Conservation (phyloP, 2,113 vertebrate genomes). For the Cephalopterus ornatus region DNA sequence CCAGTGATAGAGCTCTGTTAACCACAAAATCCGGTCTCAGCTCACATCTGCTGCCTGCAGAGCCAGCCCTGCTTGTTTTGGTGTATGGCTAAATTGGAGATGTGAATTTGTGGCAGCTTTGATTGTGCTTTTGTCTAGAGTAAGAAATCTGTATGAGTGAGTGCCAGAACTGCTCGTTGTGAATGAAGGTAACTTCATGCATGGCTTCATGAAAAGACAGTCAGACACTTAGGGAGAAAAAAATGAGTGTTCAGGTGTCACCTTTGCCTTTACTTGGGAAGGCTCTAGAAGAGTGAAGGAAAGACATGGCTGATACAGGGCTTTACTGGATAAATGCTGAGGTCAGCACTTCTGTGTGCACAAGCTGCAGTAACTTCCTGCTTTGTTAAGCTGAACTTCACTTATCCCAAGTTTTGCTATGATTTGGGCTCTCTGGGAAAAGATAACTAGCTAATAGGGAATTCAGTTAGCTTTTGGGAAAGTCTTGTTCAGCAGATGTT, state of each 20-base stretch:
- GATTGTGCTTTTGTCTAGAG: neutral
- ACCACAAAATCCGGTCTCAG: neutral
- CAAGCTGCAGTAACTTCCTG: neutral
- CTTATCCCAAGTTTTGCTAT: neutral
- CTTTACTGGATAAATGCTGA: neutral
- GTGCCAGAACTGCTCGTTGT: neutral
- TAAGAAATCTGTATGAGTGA: neutral
- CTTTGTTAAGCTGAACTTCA: neutral
- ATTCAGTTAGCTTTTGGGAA: neutral
- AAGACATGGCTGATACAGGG: neutral
- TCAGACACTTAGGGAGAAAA: neutral
- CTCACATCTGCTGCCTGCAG: neutral
- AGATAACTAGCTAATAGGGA: neutral
- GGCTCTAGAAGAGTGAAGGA: neutral
- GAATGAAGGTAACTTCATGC: neutral
- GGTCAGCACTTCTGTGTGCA: neutral
- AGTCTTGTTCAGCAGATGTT: neutral
- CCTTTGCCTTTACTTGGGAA: neutral
- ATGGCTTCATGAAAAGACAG: neutral
- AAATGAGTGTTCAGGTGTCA: neutral
- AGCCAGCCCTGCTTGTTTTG: neutral
- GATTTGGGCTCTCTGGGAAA: neutral
- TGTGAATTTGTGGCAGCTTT: neutral
- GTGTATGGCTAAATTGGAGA: neutral
- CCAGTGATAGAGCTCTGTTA: neutral